Evolutionary conservation across 2,113 vertebrate genomes (phyloP).

Genomic region (Gobius niger): DNA sequence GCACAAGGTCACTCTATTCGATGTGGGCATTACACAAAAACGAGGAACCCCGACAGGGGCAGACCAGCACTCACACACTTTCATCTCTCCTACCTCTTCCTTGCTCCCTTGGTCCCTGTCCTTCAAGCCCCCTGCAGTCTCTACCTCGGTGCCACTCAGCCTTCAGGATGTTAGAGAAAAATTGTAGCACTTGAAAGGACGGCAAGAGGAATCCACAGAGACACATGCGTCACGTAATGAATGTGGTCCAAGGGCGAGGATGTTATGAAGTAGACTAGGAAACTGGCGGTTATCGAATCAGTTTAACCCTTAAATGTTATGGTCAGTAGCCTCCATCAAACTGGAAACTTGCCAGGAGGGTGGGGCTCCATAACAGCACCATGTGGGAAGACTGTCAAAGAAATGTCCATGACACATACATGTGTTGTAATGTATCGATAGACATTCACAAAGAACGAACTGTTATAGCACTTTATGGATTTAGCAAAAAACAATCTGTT

Average conservation of each 20-base stretch:
- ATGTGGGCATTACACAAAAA: constrained; percentile 31
- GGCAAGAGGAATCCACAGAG: constrained; percentile 19
- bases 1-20: constrained; percentile 41
- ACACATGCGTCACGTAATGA: constrained; percentile 23
- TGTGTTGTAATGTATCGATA: no score
- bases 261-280: constrained; percentile 17
- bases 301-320: not conserved
- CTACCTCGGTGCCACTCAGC: constrained; percentile 21
- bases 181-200: constrained; percentile 31
- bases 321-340: no score
- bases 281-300: constrained; percentile 24
- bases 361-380: not conserved
- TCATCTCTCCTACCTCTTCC: constrained; percentile 14
- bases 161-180: constrained; percentile 31
- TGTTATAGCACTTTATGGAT: no score
- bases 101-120: not conserved
- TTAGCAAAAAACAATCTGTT: no score
- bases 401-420: not conserved
- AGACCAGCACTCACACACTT: constrained; percentile 3
- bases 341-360: no score
- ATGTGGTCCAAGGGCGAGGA: constrained; percentile 40
- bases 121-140: constrained; percentile 20
- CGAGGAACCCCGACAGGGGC: constrained; percentile 25
- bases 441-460: no score
- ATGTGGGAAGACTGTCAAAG: not conserved